Conservation (phyloP, 2,113 vertebrate genomes). For the Equus quagga region DNA sequence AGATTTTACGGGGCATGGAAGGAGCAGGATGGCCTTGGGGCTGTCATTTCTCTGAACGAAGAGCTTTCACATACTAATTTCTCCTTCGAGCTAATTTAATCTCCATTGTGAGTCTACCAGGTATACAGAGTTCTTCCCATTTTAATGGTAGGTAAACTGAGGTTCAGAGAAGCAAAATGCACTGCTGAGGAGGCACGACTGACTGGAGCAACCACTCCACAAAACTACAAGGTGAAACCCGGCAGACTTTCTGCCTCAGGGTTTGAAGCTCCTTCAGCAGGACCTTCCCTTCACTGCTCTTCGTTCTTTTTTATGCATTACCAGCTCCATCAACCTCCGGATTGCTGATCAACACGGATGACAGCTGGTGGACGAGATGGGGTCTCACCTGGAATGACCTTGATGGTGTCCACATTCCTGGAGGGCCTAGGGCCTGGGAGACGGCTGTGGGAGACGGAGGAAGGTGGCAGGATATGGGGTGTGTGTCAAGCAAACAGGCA, state of each 20-base stretch:
- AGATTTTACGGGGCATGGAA: neutral
- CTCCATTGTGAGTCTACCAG: neutral
- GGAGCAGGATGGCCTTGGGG: rapidly evolving
- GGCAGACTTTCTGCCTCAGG: neutral
- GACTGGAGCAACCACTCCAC: neutral
- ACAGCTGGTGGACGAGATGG: neutral
- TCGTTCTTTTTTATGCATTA: neutral
- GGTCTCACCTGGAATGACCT: neutral
- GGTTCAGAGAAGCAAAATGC: neutral
- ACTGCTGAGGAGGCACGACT: neutral
- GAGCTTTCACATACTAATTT: neutral
- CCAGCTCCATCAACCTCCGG: neutral
- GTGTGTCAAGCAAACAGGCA: neutral
- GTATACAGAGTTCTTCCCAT: neutral
- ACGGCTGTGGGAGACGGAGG: neutral
- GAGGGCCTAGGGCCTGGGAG: neutral
- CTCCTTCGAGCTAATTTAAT: neutral
- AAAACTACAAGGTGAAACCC: rapidly evolving
- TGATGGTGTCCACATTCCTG: neutral
- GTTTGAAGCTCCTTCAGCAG: neutral
- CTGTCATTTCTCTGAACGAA: neutral
- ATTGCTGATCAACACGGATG: neutral
- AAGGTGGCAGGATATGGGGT: neutral
- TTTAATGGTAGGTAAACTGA: slow-evolving; percentile 18
- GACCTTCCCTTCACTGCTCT: neutral